Conservation (phyloP, 92 coral and sea anemone genomes). For the Epizoanthus fatuus region DNA sequence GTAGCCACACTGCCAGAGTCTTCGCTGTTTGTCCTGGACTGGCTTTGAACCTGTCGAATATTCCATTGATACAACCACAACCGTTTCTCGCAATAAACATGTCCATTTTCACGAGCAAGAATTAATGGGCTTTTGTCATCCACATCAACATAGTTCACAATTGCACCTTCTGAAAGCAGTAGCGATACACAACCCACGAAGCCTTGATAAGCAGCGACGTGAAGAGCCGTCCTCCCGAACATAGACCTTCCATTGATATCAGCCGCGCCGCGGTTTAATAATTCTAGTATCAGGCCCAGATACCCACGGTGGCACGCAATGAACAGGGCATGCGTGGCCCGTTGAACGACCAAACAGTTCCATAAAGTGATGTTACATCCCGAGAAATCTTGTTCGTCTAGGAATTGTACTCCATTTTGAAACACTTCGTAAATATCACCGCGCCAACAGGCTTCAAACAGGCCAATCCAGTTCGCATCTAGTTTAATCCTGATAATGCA, state of each 20-base stretch:
- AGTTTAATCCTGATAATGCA: constrained; percentile 87
- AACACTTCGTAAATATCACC: constrained; percentile 96
- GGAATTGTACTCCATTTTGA: constrained; percentile 92
- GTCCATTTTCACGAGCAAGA: constrained; percentile 89
- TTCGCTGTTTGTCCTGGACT: neutral
- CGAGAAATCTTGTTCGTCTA: constrained; percentile 66
- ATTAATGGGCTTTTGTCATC: constrained; percentile 86
- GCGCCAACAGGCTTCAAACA: constrained; percentile 94
- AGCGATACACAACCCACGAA: constrained; percentile 98
- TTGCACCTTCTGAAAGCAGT: constrained; percentile 90
- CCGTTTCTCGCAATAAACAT: constrained; percentile 90
- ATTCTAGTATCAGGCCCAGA: constrained; percentile 89
- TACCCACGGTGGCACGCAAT: constrained; percentile 96
- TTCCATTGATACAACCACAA: constrained; percentile 91
- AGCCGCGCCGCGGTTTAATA: constrained; percentile 91
- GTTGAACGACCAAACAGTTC: constrained; percentile 91
- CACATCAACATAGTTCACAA: constrained; percentile 75
- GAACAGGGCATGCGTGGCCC: constrained; percentile 93
- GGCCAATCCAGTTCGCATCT: constrained; percentile 79
- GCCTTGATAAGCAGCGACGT: constrained; percentile 95
- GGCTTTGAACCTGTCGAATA: constrained; percentile 16
- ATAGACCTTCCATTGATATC: constrained; percentile 89
- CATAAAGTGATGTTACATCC: constrained; percentile 85
- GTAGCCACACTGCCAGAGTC: neutral
- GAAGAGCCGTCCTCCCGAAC: constrained; percentile 92